These are phyloP conservation scores for Macrotis lagotis DNA, from an alignment of 2,113 vertebrate genomes.

Conservation along the genomic window DNA sequence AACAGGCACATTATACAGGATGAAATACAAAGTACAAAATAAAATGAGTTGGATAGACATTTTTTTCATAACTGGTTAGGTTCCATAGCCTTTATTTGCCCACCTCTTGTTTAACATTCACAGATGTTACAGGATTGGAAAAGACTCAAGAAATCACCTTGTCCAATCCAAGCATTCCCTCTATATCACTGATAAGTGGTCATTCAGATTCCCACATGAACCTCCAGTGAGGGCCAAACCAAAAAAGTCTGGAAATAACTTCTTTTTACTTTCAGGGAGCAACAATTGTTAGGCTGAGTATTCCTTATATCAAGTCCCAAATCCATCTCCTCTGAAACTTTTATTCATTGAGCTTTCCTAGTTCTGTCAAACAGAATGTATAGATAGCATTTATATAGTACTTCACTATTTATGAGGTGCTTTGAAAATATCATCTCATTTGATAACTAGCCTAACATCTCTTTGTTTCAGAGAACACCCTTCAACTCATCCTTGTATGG, in stretches of 20 bases:
- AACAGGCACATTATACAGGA: neutral
- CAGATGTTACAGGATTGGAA: neutral
- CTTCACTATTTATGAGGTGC: neutral
- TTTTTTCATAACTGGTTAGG: neutral
- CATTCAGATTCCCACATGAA: neutral
- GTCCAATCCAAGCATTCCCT: neutral
- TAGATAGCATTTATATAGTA: neutral
- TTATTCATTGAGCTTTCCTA: neutral
- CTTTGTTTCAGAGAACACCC: no score
- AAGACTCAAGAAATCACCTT: neutral
- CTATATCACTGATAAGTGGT: neutral
- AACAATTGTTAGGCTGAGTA: neutral
- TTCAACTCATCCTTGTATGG: neutral
- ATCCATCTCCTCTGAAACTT: neutral
- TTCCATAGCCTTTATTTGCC: neutral
- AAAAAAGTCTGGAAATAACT: neutral
- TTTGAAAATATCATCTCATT: neutral
- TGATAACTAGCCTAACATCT: neutral
- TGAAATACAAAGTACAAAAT: neutral
- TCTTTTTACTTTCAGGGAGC: neutral
- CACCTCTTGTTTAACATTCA: neutral
- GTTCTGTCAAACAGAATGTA: neutral
- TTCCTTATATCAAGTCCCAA: neutral
- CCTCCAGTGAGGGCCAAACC: neutral
- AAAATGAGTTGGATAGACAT: neutral